Evolutionary conservation across 2,797 vertebrate genomes (phyloP).

Genomic region (Clarias laeviceps): DNA sequence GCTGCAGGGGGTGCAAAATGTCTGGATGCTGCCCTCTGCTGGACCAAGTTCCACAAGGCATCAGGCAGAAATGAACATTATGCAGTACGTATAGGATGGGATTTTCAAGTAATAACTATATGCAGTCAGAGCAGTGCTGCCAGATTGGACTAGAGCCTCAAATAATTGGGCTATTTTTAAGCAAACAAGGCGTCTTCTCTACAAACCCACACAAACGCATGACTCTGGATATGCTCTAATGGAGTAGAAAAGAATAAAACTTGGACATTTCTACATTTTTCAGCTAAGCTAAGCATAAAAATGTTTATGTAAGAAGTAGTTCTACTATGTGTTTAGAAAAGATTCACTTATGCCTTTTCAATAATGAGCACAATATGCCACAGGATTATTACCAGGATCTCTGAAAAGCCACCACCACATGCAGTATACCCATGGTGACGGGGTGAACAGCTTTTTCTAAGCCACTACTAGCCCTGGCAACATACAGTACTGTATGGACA

Average conservation of each 20-base stretch:
- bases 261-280: not conserved
- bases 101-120: not conserved
- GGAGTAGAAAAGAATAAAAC: not conserved
- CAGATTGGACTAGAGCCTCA: constrained; percentile 5
- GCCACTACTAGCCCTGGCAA: not conserved
- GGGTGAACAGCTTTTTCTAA: not conserved
- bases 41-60: constrained; percentile 27
- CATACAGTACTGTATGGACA: not conserved
- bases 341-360: not conserved
- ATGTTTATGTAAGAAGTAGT: not conserved
- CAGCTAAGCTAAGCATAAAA: not conserved
- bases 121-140: constrained; percentile 7
- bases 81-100: not conserved
- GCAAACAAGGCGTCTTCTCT: constrained; percentile 12
- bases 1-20: constrained; percentile 24
- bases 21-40: constrained; percentile 46
- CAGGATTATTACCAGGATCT: not conserved
- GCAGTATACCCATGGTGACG: not conserved
- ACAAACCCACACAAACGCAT: constrained; percentile 6
- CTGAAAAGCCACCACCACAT: not conserved
- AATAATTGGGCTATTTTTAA: constrained; percentile 23
- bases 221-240: not conserved
- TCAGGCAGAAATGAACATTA: constrained; percentile 2
- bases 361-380: not conserved
- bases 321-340: not conserved